These are phyloP conservation scores for Leptoteleia sp. DNA, from an alignment of 1,140 invertebrate species.

Conservation along the genomic window DNA sequence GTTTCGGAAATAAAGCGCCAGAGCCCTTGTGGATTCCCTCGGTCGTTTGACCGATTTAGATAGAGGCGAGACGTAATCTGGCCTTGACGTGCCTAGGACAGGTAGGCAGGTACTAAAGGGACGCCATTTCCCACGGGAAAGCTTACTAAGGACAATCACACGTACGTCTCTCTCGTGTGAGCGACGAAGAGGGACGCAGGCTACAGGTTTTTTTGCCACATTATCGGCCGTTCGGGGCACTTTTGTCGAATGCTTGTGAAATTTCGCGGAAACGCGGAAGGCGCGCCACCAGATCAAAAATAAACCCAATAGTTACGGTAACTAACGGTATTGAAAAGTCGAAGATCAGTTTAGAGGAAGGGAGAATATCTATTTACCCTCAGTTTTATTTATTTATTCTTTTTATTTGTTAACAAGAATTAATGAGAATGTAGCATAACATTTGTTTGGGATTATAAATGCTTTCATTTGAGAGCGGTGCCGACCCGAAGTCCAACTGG, in stretches of 20 bases:
- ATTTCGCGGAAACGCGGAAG: slow-evolving; percentile 13
- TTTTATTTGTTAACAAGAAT: no score
- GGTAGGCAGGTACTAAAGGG: slow-evolving; percentile 56
- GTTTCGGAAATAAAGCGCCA: slow-evolving; percentile 23
- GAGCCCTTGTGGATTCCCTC: slow-evolving; percentile 47
- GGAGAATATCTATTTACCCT: no score
- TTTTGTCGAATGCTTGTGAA: slow-evolving; percentile 4
- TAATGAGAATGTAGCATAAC: no score
- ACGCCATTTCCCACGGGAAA: slow-evolving; percentile 79
- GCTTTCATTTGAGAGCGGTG: no score
- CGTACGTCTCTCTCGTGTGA: slow-evolving; percentile 31
- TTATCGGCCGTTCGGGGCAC: slow-evolving; percentile 7
- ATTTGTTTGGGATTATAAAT: no score
- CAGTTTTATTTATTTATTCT: no score
- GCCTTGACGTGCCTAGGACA: slow-evolving; percentile 56
- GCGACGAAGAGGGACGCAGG: neutral
- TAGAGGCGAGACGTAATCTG: slow-evolving; percentile 53
- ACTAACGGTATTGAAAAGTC: no score
- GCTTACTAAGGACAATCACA: slow-evolving; percentile 72
- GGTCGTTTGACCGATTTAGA: slow-evolving; percentile 61
- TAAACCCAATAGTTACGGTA: no score
- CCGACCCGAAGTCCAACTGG: no score
- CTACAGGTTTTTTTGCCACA: slow-evolving; percentile 29
- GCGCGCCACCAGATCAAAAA: no score
- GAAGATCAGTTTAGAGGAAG: no score